Conservation (phyloP, 1,140 invertebrate genomes). For the Drosophila repleta region DNA sequence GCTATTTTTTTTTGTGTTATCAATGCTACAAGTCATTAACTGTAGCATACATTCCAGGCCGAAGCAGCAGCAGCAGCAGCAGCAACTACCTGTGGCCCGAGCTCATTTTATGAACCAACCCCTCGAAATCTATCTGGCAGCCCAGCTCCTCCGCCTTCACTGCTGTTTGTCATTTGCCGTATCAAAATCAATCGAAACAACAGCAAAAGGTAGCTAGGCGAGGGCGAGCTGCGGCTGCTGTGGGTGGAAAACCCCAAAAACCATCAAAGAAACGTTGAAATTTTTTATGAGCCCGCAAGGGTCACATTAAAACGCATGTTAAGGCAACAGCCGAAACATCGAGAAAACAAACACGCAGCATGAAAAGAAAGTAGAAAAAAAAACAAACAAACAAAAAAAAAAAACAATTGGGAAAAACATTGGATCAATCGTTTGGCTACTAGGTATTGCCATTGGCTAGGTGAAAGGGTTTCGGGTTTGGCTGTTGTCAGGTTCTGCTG, state of each 20-base stretch:
- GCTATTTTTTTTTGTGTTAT: conserved; percentile 31
- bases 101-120: conserved; percentile 53
- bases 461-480: conserved; percentile 1
- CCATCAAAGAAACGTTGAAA: conserved; percentile 52
- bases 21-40: conserved; percentile 27
- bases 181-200: conserved; percentile 70
- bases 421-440: conserved; percentile 20
- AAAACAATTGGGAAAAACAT: conserved; percentile 8
- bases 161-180: conserved; percentile 59
- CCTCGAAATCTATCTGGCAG: not conserved
- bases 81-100: conserved; percentile 39
- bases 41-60: conserved; percentile 13
- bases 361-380: conserved; percentile 6
- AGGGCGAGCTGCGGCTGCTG: not conserved
- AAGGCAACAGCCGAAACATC: conserved; percentile 54
- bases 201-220: conserved; percentile 1
- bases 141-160: not conserved
- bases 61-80: not conserved
- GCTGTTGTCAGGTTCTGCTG: conserved; percentile 4
- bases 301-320: conserved; percentile 82
- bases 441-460: conserved; percentile 2
- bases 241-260: conserved; percentile 17
- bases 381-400: conserved; percentile 6
- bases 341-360: conserved; percentile 13
- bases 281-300: conserved; percentile 81